Percentiles rank a stretch among this genome's conserved stretches.
Conservation (phyloP, 2,113 vertebrate genomes). For the Lepidothrix coronata region DNA sequence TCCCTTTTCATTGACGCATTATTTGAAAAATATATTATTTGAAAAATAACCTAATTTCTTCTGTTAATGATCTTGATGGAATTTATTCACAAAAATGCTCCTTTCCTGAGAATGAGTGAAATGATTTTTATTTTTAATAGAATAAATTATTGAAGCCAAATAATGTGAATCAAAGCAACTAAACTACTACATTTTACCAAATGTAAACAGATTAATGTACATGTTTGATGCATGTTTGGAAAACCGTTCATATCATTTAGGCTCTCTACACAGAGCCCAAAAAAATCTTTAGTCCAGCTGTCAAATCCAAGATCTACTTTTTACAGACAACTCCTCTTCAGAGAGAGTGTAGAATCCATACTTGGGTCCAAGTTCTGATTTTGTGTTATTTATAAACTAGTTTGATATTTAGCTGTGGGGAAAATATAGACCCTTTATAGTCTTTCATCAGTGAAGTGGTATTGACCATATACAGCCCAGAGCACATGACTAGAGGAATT, state of each 20-base stretch:
- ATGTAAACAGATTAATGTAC: neutral
- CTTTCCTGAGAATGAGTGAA: neutral
- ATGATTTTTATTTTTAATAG: neutral
- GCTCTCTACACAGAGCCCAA: rapidly evolving
- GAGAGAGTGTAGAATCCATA: neutral
- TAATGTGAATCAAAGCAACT: neutral
- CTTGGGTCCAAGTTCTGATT: neutral
- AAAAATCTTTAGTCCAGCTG: neutral
- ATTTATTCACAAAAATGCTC: neutral
- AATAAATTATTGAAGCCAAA: neutral
- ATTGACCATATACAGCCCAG: neutral
- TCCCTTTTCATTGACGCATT: neutral
- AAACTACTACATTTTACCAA: neutral
- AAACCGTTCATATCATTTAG: neutral
- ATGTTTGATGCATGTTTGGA: neutral
- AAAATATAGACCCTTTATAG: neutral
- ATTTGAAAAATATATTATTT: neutral
- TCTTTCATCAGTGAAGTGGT: neutral
- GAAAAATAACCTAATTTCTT: neutral
- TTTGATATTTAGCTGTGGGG: neutral
- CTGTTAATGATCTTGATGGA: neutral
- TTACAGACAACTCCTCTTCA: neutral
- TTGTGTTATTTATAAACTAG: neutral
- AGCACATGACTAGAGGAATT: neutral
- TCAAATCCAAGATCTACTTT: neutral